Base-by-base conservation (phyloP, 2,113 vertebrate genomes). In the Penelope pileata region DNA sequence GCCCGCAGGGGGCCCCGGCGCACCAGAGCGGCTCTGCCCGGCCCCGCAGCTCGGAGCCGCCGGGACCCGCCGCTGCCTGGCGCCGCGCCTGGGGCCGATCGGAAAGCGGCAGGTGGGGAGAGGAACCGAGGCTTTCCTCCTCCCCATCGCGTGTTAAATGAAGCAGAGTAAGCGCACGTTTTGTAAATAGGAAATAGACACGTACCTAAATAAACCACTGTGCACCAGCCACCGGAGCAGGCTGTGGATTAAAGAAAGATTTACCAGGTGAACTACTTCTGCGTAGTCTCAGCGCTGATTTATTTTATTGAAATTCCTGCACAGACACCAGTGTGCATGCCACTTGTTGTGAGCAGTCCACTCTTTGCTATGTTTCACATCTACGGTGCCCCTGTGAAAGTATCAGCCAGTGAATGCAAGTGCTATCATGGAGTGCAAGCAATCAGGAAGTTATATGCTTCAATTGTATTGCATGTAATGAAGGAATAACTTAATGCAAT, bases 1-100 rank as follows among this genome's bases (percentile, higher is more conserved):
- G 70, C 90, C 93, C 88, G 84, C 88, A 96, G 88, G 69, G 93
- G 91, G 88, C 73, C 13, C 69, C 56, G 69, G n/a, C 2, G 86
- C 29, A 6, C 86, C 75, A 48, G 62, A 66, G 73, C 15, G 54
- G 32, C 43, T 16, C 53, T 22, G 9, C 54, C 56, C 12, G 24
- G 36, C 21, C 5, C 19, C 6, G 40, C 8, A 30, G 29, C 12
- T 9, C 32, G 27, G 62, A n/a, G 32, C 36, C 59, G 36, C 16
- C 59, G 36, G 8, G 34, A 10, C 26, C 34, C 36, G 0, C 7
- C 43, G 51, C 77, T 1, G 73, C 14, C 24, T 1, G 27, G 34
- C 9, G 5, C 45, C 1, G 30, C 0, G n/a, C 26, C 60, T 13
- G 9, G 4, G 48, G 26, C 16, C 7, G 54, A n/a, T 32, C 54